These are phyloP conservation scores for Tautogolabrus adspersus DNA, from an alignment of 2,113 vertebrate species.

Conservation along the genomic window DNA sequence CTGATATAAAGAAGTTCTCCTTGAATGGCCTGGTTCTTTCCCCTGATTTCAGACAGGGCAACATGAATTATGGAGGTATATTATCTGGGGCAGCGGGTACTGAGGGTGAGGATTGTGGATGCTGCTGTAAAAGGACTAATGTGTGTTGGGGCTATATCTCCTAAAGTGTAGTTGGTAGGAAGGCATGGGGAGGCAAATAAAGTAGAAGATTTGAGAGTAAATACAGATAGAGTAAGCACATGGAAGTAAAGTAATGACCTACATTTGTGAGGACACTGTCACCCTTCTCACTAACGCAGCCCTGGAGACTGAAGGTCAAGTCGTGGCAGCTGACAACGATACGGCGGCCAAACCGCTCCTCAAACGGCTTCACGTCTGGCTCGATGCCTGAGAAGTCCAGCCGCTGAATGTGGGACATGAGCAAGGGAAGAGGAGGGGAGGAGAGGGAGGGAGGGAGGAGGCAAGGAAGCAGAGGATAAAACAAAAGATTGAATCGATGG, in stretches of 20 bases:
- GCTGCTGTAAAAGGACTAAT: not conserved
- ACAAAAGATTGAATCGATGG: not conserved
- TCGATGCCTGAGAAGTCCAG: conserved; percentile 97
- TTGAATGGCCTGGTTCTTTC: conserved; percentile 7
- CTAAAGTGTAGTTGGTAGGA: not conserved
- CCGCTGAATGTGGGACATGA: conserved; percentile 80
- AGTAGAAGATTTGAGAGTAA: too few species aligned
- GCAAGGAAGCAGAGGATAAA: not conserved
- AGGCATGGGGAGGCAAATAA: too few species aligned
- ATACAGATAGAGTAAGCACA: too few species aligned
- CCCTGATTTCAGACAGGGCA: conserved; percentile 5
- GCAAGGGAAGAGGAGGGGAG: not conserved
- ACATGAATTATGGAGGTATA: conserved; percentile 68
- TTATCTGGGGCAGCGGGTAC: conserved; percentile 54
- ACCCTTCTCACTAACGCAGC: conserved; percentile 87
- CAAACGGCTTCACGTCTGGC: conserved; percentile 94
- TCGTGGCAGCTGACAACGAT: conserved; percentile 93
- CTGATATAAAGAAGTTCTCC: not conserved
- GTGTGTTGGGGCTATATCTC: not conserved
- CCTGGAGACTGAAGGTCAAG: conserved; percentile 92
- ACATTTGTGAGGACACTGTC: conserved; percentile 91
- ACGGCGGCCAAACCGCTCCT: conserved; percentile 92
- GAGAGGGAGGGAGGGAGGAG: not conserved
- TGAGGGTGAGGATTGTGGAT: not conserved
- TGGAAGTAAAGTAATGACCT: conserved; percentile 42